Evolutionary conservation across 2,797 vertebrate species (phyloP), one percentile per base, ranked within the genome.

Genomic region (Tarsius wallacei): DNA sequence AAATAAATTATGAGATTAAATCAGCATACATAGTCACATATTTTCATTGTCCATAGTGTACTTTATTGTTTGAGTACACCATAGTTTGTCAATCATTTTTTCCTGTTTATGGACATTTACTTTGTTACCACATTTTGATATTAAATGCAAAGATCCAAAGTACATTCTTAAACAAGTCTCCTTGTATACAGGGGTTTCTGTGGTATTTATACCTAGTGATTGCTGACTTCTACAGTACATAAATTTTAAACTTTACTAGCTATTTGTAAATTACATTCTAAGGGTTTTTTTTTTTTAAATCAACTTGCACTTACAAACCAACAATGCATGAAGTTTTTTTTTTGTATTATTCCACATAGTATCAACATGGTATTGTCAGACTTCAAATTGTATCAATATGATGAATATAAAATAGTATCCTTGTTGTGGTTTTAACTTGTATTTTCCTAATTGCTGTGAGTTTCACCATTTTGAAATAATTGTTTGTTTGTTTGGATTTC

Each of bases 41-140:
- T 73, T 85, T 90, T 73, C 21, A 85, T 80, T 90, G 87, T n/a
- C 57, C 36, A 53, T 86, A 86, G 51, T 81, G 16, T 15, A 61
- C 86, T 80, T 42, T 9, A 88, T 53, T 84, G 17, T 77, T 24
- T 78, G 53, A 85, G 42, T 89, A 71, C 59, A 19, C 19, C 31
- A 57, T 4, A 74, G 28, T 66, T 80, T 90, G 80, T 36, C 31
- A 85, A 73, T 64, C 42, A 2, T n/a, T 51, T 87, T 89, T 84
- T 85, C 71, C 3, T 57, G 19, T 76, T 77, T 91, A 31, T 64
- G 31, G 68, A 91, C 19, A 64, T 51, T 91, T 78, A 87, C 8
- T 33, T 0, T 28, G 33, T 70, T 42, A 77, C 17, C 5, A 83
- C 31, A 96, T 13, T 71, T 91, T 91, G 2, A 64, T 91, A 71